Evolutionary conservation across 2,113 vertebrate genomes (phyloP).

Genomic region (Felis chaus): DNA sequence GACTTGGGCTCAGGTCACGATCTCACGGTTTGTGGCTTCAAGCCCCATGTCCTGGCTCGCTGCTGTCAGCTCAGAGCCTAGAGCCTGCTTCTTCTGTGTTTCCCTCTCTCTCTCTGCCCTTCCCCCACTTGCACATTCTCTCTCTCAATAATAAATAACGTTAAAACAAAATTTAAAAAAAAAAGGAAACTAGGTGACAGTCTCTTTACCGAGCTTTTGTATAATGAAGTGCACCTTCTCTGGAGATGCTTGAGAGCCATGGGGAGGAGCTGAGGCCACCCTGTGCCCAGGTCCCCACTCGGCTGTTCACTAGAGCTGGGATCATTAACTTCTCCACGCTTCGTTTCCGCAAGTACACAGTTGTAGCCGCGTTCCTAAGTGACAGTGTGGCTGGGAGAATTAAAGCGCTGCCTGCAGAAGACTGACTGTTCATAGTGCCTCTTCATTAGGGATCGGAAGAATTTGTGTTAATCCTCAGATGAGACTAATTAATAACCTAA

Average conservation of each 20-base stretch:
- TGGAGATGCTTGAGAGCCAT: fast-evolving
- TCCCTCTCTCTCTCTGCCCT: too few species aligned
- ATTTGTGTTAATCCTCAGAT: neutral
- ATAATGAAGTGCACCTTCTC: neutral
- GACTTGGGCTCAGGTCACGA: too few species aligned
- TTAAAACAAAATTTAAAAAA: too few species aligned
- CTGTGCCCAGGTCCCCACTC: fast-evolving
- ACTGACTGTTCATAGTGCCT: neutral
- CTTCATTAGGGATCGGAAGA: neutral
- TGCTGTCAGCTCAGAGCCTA: too few species aligned
- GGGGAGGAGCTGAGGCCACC: fast-evolving
- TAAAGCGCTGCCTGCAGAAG: neutral
- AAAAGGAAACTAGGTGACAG: neutral
- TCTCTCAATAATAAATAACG: too few species aligned
- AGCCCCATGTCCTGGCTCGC: too few species aligned
- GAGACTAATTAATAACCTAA: neutral
- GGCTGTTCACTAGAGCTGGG: fast-evolving
- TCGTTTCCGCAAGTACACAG: neutral
- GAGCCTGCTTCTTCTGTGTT: too few species aligned
- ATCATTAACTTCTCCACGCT: fast-evolving
- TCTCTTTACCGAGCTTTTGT: neutral
- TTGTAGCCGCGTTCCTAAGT: fast-evolving
- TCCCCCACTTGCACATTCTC: too few species aligned
- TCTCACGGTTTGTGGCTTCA: too few species aligned
- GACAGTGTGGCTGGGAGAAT: neutral